Evolutionary conservation across 1,140 invertebrate genomes (phyloP).

Genomic region (Leptinotarsa texana): DNA sequence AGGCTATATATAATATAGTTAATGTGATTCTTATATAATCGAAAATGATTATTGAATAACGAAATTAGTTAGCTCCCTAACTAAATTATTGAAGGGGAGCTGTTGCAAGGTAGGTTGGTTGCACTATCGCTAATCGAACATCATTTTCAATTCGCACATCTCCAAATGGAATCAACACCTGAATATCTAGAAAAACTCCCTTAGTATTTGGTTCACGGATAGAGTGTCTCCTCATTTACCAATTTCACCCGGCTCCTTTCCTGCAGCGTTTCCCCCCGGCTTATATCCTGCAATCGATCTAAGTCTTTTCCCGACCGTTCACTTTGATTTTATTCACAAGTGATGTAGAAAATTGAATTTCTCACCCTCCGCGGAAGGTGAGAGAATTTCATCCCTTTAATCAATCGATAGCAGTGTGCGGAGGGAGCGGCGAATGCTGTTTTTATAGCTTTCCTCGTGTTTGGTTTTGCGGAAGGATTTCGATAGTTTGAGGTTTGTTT

Average conservation of each 20-base stretch:
- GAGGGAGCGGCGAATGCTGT: not conserved
- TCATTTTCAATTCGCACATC: too few species aligned
- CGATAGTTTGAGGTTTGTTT: slow-evolving; percentile 1
- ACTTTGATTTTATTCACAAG: slow-evolving; percentile 56
- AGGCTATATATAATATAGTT: too few species aligned
- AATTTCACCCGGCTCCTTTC: slow-evolving; percentile 23
- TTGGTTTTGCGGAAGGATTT: not conserved
- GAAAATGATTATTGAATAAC: too few species aligned
- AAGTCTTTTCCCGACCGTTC: slow-evolving; percentile 46
- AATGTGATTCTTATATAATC: too few species aligned
- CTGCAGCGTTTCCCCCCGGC: slow-evolving; percentile 5
- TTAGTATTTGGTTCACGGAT: slow-evolving; percentile 10
- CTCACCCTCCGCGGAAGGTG: slow-evolving; percentile 50
- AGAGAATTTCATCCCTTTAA: slow-evolving; percentile 44
- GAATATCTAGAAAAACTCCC: not conserved
- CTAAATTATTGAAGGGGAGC: too few species aligned
- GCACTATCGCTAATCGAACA: too few species aligned
- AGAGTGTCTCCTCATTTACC: slow-evolving; percentile 23
- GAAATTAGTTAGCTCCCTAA: too few species aligned
- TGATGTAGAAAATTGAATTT: slow-evolving; percentile 57
- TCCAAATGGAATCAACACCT: not conserved
- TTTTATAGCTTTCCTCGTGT: not conserved
- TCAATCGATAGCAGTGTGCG: slow-evolving; percentile 47
- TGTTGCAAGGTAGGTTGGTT: too few species aligned
- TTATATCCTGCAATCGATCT: slow-evolving; percentile 36